A percentile compares a stretch with the other conserved stretches of the same genome.
phyloP scores from a whole-genome alignment of 2,797 vertebrate species.

The Echeneis naucrates region DNA sequence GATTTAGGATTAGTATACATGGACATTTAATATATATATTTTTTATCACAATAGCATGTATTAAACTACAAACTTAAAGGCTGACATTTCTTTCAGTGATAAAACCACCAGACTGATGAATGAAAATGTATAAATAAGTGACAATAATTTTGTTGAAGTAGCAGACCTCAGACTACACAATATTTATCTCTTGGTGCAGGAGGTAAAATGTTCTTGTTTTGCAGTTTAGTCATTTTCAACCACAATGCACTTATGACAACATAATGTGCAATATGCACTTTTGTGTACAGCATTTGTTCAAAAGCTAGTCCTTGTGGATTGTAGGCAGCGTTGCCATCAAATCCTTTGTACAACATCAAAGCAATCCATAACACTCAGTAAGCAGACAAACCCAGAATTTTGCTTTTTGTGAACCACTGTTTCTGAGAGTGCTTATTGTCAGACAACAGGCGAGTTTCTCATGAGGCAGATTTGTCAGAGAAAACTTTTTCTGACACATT shows the following conservation, averaged over 20 bases:
- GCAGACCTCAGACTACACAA: no score
- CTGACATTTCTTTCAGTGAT: neutral
- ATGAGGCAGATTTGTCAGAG: conserved; percentile 53
- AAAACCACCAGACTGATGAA: neutral
- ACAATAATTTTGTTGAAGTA: neutral
- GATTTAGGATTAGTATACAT: no score
- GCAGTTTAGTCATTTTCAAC: conserved; percentile 1
- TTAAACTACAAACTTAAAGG: neutral
- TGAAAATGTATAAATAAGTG: neutral
- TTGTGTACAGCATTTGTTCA: conserved; percentile 13
- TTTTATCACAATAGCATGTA: no score
- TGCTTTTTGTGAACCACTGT: neutral
- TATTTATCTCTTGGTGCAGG: neutral
- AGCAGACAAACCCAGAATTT: conserved; percentile 24
- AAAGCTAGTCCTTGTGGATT: neutral
- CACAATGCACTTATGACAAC: neutral
- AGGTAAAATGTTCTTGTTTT: conserved; percentile 3
- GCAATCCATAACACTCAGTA: neutral
- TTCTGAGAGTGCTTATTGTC: conserved; percentile 19
- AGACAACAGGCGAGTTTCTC: conserved; percentile 40
- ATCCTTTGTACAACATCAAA: conserved; percentile 41
- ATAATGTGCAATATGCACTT: conserved; percentile 1
- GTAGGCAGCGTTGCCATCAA: conserved; percentile 4
- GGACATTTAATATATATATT: no score
- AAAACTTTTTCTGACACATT: conserved; percentile 40